phyloP scores from a whole-genome alignment of 2,888 invertebrate species.

The Agrypnus murinus region DNA sequence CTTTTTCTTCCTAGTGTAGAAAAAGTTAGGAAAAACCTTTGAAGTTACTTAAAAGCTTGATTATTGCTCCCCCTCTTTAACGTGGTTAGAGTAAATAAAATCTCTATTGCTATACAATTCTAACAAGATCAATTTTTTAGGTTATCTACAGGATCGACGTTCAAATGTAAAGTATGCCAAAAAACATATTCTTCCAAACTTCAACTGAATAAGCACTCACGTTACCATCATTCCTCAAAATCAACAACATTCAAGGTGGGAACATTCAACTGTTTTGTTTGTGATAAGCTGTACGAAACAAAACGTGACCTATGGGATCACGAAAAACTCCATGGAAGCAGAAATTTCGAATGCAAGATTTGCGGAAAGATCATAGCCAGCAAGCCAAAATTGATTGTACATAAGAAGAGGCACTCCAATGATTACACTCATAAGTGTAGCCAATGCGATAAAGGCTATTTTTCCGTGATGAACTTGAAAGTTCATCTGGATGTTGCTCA shows the following conservation, averaged over 20 bases:
- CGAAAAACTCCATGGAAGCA: conserved; percentile 6
- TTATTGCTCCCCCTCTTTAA: too few species aligned
- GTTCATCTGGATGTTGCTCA: conserved; percentile 77
- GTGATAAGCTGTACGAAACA: conserved; percentile 1
- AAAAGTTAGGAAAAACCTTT: too few species aligned
- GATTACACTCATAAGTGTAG: conserved; percentile 73
- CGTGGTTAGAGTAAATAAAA: too few species aligned
- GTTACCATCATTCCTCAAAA: conserved; percentile 19
- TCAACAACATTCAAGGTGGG: conserved; percentile 1
- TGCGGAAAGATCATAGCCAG: conserved; percentile 15
- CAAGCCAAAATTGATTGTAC: conserved; percentile 9
- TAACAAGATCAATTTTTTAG: too few species aligned
- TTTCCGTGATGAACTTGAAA: conserved; percentile 73
- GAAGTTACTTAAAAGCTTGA: too few species aligned
- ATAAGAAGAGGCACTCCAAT: conserved; percentile 60
- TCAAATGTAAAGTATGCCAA: conserved; percentile 14
- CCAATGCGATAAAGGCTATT: conserved; percentile 75
- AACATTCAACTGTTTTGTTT: conserved; percentile 4
- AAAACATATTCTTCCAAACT: conserved; percentile 7
- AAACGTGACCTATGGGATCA: conserved; percentile 8
- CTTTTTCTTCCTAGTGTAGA: too few species aligned
- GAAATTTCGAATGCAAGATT: conserved; percentile 20
- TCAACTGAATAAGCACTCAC: conserved; percentile 12
- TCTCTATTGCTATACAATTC: too few species aligned
- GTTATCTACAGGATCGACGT: too few species aligned